Evolutionary conservation across 2,888 invertebrate genomes (phyloP).

Genomic region (Drosophila neutralis): DNA sequence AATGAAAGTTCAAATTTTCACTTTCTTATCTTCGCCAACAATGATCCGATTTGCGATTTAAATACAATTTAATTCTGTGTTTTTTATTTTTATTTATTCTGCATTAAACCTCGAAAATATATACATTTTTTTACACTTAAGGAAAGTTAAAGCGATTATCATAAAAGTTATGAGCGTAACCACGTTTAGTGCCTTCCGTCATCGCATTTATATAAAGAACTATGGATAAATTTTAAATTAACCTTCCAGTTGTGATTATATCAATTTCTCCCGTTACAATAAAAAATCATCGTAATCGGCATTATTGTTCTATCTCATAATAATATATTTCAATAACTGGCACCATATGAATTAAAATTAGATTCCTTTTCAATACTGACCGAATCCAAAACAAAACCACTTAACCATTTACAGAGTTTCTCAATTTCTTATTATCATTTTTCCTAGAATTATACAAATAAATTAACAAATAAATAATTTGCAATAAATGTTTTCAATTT

Average conservation of each 20-base stretch:
- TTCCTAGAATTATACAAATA: constrained; percentile 85
- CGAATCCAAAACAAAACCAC: constrained; percentile 87
- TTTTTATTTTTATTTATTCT: not conserved
- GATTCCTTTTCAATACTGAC: constrained; percentile 81
- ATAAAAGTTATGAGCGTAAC: not conserved
- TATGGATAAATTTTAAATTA: not conserved
- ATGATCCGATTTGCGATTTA: not conserved
- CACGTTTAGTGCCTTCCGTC: accelerated
- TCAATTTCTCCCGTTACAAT: constrained; percentile 87
- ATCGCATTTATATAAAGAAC: not conserved
- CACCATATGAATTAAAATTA: constrained; percentile 84
- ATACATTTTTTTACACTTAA: not conserved
- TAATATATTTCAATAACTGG: constrained; percentile 87
- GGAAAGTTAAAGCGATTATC: not conserved
- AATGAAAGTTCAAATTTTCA: not conserved
- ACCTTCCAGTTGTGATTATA: constrained; percentile 52
- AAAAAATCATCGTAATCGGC: constrained; percentile 87
- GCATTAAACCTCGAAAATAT: not conserved
- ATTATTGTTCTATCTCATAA: constrained; percentile 88
- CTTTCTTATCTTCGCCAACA: not conserved
- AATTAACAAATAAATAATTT: not conserved
- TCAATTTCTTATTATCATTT: constrained; percentile 87
- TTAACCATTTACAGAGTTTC: constrained; percentile 86
- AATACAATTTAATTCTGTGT: not conserved
- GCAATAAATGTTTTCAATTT: not conserved